These are phyloP conservation scores for Meda fulgida DNA, from an alignment of 2,797 vertebrate species.

Conservation along the genomic window DNA sequence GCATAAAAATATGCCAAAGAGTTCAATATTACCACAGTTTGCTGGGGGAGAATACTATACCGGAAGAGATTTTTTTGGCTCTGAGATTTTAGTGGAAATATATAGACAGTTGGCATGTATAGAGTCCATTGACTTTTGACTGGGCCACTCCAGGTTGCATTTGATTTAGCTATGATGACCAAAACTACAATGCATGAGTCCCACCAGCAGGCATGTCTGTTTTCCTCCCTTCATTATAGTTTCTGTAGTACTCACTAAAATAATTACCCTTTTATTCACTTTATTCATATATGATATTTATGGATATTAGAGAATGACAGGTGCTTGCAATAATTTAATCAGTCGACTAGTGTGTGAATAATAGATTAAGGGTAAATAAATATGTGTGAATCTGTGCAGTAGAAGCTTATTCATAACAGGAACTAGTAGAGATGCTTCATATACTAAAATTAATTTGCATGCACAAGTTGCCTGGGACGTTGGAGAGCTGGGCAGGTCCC, in stretches of 20 bases:
- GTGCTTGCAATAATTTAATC: constrained; percentile 49
- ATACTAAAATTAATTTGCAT: neutral
- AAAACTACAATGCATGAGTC: neutral
- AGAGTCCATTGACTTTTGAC: neutral
- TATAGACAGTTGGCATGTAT: neutral
- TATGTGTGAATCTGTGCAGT: constrained; percentile 48
- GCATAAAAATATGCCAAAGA: neutral
- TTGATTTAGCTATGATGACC: neutral
- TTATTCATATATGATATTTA: constrained; percentile 42
- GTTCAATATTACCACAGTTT: neutral
- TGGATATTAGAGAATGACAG: constrained; percentile 42
- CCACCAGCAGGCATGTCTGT: neutral
- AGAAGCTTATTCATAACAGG: neutral
- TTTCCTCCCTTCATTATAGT: neutral
- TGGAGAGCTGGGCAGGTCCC: neutral
- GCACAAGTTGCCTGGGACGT: neutral
- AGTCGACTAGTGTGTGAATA: constrained; percentile 50
- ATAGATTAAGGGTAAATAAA: constrained; percentile 37
- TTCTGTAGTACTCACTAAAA: constrained; percentile 39
- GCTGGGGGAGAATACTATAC: neutral
- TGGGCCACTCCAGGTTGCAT: neutral
- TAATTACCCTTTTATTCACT: constrained; percentile 16
- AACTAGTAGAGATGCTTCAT: neutral
- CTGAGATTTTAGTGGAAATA: neutral
- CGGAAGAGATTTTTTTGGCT: neutral